These are phyloP conservation scores for Psilopsiagon aymara DNA, from an alignment of 2,113 vertebrate species.

Conservation along the genomic window DNA sequence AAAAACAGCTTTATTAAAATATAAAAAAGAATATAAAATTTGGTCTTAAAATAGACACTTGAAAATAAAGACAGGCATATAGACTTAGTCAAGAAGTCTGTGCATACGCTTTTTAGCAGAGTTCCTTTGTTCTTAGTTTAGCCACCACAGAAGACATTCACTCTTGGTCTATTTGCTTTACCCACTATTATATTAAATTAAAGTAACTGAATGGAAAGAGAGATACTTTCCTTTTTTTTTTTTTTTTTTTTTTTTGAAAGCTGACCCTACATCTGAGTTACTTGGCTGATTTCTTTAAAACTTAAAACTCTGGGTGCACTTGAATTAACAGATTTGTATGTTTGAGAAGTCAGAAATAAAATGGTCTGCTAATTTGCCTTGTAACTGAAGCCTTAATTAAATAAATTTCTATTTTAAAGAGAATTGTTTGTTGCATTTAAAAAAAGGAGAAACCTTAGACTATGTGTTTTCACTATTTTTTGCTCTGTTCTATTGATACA, in stretches of 20 bases:
- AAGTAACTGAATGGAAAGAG: neutral
- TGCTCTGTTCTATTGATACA: constrained; percentile 75
- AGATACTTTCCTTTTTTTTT: neutral
- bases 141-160: neutral
- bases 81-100: neutral
- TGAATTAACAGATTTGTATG: neutral
- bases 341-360: neutral
- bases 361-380: neutral
- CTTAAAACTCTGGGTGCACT: neutral
- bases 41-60: neutral
- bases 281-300: neutral
- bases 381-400: neutral
- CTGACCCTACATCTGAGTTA: neutral
- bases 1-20: neutral
- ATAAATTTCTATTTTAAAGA: neutral
- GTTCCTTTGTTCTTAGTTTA: rapidly evolving
- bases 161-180: neutral
- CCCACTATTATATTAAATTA: neutral
- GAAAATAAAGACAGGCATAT: neutral
- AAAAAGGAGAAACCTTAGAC: neutral
- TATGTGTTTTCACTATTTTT: neutral
- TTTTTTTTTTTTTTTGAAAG: neutral
- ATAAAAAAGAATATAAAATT: neutral
- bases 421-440: neutral
- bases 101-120: neutral